These are phyloP conservation scores for Copidosoma aretas DNA, from an alignment of 2,888 invertebrate species.

Conservation along the genomic window DNA sequence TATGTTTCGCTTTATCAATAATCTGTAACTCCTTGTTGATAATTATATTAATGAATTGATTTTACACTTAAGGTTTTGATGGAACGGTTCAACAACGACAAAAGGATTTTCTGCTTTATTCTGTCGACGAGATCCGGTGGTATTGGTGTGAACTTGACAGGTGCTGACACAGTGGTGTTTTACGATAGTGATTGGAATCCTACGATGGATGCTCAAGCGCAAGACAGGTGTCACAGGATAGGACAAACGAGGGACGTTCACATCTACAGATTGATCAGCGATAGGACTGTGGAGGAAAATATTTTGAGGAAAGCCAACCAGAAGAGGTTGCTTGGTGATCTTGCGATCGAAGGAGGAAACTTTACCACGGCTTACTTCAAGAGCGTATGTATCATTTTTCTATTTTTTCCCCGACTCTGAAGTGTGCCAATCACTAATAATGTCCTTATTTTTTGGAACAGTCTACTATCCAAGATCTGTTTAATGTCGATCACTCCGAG, in stretches of 20 bases:
- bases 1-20: conserved; percentile 52
- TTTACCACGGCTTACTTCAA: conserved; percentile 98
- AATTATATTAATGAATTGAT: not conserved
- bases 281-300: conserved; percentile 98
- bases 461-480: conserved; percentile 92
- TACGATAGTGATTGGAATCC: conserved; percentile 99
- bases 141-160: conserved; percentile 97
- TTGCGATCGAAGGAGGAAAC: conserved; percentile 98
- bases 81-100: conserved; percentile 96
- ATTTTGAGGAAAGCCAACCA: conserved; percentile 98
- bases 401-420: conserved; percentile 10
- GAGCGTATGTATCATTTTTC: conserved; percentile 66
- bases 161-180: conserved; percentile 98
- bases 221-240: conserved; percentile 97
- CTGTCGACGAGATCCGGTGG: conserved; percentile 97
- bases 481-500: conserved; percentile 76
- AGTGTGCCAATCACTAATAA: conserved; percentile 12
- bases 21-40: not conserved
- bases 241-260: conserved; percentile 99
- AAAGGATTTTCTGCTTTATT: conserved; percentile 95
- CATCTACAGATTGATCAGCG: conserved; percentile 95
- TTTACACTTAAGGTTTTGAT: conserved; percentile 73
- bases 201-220: conserved; percentile 98
- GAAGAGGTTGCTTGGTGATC: conserved; percentile 91
- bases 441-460: conserved; percentile 56